Evolutionary conservation across 2,797 vertebrate species (phyloP), one percentile per base, ranked within the genome.

Genomic region (Sebastes matsubarae): DNA sequence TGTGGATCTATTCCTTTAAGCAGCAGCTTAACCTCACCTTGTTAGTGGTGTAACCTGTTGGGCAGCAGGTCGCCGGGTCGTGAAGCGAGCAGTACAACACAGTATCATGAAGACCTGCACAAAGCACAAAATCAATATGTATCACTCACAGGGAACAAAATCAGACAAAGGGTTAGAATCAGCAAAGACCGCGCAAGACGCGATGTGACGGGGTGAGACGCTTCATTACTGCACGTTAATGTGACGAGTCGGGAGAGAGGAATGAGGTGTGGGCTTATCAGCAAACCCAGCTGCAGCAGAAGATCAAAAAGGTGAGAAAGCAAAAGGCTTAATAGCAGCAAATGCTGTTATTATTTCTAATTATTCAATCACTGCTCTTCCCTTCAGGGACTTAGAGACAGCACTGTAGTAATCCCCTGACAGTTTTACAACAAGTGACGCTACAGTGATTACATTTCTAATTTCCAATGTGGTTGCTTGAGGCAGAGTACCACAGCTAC

Each of bases 51-150:
- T 97, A 97, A 60, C 98, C 98, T 24, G 96, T 65, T 0, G 97
- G 98, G 74, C 91, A 93, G 16, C 85, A 80, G 22, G 87, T 50
- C 1, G 94, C 97, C 0, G 97, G 96, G 87, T 99, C 97, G 0
- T 97, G 96, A 64, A 98, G 95, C 2, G 98, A 98, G 81, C 97
- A 98, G 93, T 98, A 99, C 66, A 98, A 81, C 59, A 97, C 92
- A 0, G 92, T 91, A 9, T 99, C 96, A 73, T 96, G 96, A 93
- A 99, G 96, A 89, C 98, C 98, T 99, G 91, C 10, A 67, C 9
- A 58, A 24, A 81, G 36, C 27, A 32, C 4, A 77, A 22, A 86
- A 20, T 46, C 59, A 59, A 74, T 58, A 4, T 4, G 5, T 18
- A 25, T 81, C 57, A 60, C 38, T 63, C 46, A 76, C 13, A 77